Evolutionary conservation across 1,140 invertebrate genomes (phyloP).

Genomic region (Drosophila athabasca): DNA sequence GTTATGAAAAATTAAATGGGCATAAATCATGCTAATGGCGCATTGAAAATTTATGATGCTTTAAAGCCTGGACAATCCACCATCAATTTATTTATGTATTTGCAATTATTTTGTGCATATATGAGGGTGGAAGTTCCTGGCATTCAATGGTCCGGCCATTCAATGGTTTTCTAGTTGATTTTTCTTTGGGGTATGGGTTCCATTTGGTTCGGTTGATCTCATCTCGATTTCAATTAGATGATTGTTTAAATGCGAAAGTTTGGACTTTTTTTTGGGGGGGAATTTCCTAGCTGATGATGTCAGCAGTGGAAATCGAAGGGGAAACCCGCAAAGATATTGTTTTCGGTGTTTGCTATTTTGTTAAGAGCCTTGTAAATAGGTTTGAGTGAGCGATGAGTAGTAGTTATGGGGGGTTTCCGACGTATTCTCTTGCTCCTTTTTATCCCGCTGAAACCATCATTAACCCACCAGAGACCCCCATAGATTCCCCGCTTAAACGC

Average conservation of each 20-base stretch:
- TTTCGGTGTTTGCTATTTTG: too few species aligned
- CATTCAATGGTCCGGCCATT: background rate
- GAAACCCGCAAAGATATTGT: background rate
- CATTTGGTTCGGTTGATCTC: conserved; percentile 40
- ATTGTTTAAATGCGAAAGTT: conserved; percentile 52
- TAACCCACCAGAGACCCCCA: background rate
- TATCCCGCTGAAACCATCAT: background rate
- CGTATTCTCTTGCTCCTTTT: background rate
- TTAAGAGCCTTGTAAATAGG: too few species aligned
- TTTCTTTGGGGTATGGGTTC: conserved; percentile 1
- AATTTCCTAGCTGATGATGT: conserved; percentile 34
- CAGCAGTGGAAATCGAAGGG: conserved; percentile 17
- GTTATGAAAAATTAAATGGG: conserved; percentile 83
- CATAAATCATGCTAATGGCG: conserved; percentile 83
- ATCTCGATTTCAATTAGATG: conserved; percentile 73
- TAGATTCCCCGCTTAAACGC: conserved; percentile 21
- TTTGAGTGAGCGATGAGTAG: too few species aligned
- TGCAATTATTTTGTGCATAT: conserved; percentile 56
- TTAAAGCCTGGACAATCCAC: conserved; percentile 60
- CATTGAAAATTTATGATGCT: conserved; percentile 82
- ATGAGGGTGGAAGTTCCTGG: conserved; percentile 18
- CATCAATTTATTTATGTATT: conserved; percentile 69
- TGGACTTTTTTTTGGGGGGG: conserved; percentile 24
- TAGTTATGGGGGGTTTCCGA: too few species aligned
- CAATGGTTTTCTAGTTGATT: conserved; percentile 18